Percentiles rank a stretch among this genome's conserved stretches.
phyloP scores from a whole-genome alignment of 2,888 invertebrate species.

The Sarcophaga subvicina region DNA sequence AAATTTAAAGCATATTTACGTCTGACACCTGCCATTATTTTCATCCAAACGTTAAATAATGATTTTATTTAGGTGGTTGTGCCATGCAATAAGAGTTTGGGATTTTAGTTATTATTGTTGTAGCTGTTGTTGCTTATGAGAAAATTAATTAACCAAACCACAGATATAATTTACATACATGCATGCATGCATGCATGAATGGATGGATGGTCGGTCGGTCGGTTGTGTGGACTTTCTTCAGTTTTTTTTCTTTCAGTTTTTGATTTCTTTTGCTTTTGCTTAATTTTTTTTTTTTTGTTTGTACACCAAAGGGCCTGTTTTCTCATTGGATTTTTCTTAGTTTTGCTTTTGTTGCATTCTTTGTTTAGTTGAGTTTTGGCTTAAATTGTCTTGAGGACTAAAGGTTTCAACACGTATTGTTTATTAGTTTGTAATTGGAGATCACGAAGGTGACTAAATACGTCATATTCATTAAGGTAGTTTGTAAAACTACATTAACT shows the following conservation, averaged over 20 bases:
- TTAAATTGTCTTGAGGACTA: slow-evolving; percentile 63
- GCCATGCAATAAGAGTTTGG: slow-evolving; percentile 53
- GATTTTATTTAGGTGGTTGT: slow-evolving; percentile 64
- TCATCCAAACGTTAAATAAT: slow-evolving; percentile 58
- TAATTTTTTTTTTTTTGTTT: slow-evolving; percentile 21
- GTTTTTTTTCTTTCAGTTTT: neutral
- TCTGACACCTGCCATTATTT: slow-evolving; percentile 72
- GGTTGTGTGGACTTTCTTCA: slow-evolving; percentile 51
- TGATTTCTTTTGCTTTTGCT: slow-evolving; percentile 4
- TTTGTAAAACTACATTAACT: neutral
- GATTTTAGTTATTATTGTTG: slow-evolving; percentile 53
- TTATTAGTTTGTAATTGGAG: slow-evolving; percentile 66
- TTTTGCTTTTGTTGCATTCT: slow-evolving; percentile 25
- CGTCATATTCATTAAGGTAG: neutral
- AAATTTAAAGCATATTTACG: slow-evolving; percentile 71
- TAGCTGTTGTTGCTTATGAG: slow-evolving; percentile 61
- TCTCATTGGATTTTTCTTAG: slow-evolving; percentile 16
- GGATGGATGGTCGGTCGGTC: neutral
- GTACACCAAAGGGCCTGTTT: neutral
- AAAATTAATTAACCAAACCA: slow-evolving; percentile 68
- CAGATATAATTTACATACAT: slow-evolving; percentile 67
- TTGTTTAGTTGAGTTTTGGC: slow-evolving; percentile 29
- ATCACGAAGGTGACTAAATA: slow-evolving; percentile 49
- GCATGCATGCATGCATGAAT: neutral
- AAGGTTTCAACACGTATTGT: slow-evolving; percentile 67